phyloP scores from a whole-genome alignment of 1,140 invertebrate genomes.

The Listronotus bonariensis region DNA sequence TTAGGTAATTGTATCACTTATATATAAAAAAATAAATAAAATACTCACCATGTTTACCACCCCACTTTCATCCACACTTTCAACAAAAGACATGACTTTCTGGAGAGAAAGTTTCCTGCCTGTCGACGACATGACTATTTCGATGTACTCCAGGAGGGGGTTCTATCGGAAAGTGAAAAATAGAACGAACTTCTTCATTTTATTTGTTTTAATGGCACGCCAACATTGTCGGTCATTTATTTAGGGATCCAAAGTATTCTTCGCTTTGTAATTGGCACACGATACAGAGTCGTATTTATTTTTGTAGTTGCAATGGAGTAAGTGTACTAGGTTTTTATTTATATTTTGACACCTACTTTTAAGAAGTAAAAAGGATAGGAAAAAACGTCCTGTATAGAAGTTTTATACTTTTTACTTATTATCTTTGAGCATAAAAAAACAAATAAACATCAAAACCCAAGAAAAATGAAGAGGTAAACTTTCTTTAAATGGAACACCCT shows the following conservation, averaged over 20 bases:
- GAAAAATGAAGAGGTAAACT: too few relatives aligned
- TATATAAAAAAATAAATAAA: background rate
- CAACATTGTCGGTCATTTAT: slow-evolving; percentile 23
- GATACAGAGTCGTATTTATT: slow-evolving; percentile 18
- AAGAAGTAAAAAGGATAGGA: too few relatives aligned
- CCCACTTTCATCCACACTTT: slow-evolving; percentile 33
- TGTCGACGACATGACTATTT: slow-evolving; percentile 25
- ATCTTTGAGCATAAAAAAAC: too few relatives aligned
- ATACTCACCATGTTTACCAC: slow-evolving; percentile 31
- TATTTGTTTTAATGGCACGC: slow-evolving; percentile 30
- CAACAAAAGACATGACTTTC: slow-evolving; percentile 37
- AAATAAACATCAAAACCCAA: too few relatives aligned
- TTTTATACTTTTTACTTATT: too few relatives aligned
- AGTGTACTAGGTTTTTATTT: too few relatives aligned
- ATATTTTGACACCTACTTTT: too few relatives aligned
- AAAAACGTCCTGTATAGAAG: too few relatives aligned
- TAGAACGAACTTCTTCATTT: slow-evolving; percentile 29
- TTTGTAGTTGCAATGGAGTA: too few relatives aligned
- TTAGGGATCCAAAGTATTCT: slow-evolving; percentile 25
- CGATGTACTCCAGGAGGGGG: slow-evolving; percentile 24
- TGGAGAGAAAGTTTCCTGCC: slow-evolving; percentile 29
- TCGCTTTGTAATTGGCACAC: background rate
- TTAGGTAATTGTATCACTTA: too few relatives aligned
- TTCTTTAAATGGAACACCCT: too few relatives aligned
- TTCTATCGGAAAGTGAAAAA: slow-evolving; percentile 26